Base-by-base conservation (phyloP, 2,888 invertebrate species). In the Andricus curvator region DNA sequence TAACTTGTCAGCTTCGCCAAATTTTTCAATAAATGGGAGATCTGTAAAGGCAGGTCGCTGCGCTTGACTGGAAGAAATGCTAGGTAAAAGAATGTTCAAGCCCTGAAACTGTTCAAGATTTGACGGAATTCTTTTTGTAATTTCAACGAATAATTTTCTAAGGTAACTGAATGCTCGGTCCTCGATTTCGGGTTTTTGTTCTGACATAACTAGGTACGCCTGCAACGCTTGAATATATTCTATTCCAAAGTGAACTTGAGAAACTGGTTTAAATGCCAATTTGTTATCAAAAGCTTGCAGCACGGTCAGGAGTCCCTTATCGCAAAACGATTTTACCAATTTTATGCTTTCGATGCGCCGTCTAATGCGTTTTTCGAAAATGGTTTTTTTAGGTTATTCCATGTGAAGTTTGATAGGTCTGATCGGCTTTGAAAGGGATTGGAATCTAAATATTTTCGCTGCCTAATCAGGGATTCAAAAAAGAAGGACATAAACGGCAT, bases 71-170 rank as follows among this genome's bases (percentile, higher is more conserved):
- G 41, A 66, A 67, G 41, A 67, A 41, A 67, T n/a, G n/a, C n/a
- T 44, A 15, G 67, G 67, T 22, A 41, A 44, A 15, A 67, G 41
- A 44, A 15, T 22, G n/a, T 67, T 67, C 44, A 67, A 67, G 41
- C 41, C 41, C 67, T 67, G 44, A 67, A 41, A 44, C n/a, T 67
- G 41, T n/a, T 67, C 33, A 33, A 5, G 33, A 5, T 67, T 22
- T 22, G 13, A 11, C 22, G 22, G 44, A n/a, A 67, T 22, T n/a
- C 41, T n/a, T 44, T 67, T 41, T 4, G 44, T 20, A 41, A 67
- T n/a, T 41, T 67, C 44, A 22, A 37, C 25, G 25, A 1, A 67
- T 44, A 67, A n/a, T 13, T 44, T 4, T 22, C 44, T 44, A 4
- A 67, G 15, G n/a, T 22, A 67, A 44, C 44, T 67, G 8, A 67